Percentiles rank a stretch among this genome's conserved stretches.
Conservation (phyloP, 2,113 vertebrate genomes). For the Apeltes quadracus region DNA sequence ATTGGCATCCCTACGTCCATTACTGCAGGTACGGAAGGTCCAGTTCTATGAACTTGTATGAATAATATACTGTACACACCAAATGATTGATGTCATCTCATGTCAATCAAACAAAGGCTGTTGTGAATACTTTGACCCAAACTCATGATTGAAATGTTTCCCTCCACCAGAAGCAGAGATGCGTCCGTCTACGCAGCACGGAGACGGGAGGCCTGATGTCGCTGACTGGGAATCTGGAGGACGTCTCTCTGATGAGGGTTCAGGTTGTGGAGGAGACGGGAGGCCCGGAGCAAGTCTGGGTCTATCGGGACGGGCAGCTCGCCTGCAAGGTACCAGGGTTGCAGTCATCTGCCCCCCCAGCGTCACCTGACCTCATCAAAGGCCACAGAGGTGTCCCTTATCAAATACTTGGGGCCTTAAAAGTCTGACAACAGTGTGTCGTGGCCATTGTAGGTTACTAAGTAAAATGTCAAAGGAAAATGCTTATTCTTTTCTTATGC, state of each 20-base stretch:
- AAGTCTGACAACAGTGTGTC: not conserved
- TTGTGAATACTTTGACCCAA: not conserved
- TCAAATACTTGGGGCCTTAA: not conserved
- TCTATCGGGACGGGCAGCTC: constrained; percentile 89
- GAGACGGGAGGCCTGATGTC: constrained; percentile 86
- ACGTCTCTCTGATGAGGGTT: constrained; percentile 90
- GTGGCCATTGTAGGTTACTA: too few species aligned
- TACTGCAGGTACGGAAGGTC: constrained; percentile 84
- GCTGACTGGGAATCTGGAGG: constrained; percentile 88
- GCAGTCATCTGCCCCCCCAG: not conserved
- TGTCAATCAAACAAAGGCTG: not conserved
- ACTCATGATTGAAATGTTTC: not conserved
- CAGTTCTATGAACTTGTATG: not conserved
- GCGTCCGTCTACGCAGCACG: constrained; percentile 88
- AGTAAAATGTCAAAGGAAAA: not conserved
- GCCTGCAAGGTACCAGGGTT: constrained; percentile 84
- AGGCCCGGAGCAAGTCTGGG: constrained; percentile 90
- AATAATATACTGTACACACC: not conserved
- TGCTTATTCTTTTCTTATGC: too few species aligned
- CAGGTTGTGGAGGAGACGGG: constrained; percentile 87
- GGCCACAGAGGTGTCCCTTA: not conserved
- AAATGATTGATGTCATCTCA: not conserved
- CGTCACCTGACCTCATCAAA: not conserved
- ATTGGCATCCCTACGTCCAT: constrained; percentile 91
- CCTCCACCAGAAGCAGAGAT: constrained; percentile 83